Evolutionary conservation across 2,113 vertebrate species (phyloP).

Genomic region (Empidonax traillii): DNA sequence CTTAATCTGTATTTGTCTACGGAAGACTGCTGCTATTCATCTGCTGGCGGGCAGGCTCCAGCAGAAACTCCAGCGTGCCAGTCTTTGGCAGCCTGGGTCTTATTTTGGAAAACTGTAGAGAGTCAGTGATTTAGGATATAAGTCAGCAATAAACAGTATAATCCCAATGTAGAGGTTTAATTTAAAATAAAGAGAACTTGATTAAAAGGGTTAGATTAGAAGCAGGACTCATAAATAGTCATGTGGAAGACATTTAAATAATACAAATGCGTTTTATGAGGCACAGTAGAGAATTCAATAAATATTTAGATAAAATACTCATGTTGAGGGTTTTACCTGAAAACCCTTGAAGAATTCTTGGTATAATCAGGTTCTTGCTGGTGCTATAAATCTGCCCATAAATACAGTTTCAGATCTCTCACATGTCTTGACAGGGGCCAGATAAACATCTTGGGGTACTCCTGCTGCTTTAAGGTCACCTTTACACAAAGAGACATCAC

Average conservation of each 20-base stretch:
- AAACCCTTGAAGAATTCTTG: not conserved
- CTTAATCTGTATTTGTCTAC: not conserved
- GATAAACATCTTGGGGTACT: not conserved
- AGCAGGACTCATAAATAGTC: not conserved
- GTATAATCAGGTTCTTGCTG: not conserved
- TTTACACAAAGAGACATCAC: not conserved
- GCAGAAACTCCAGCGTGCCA: not conserved
- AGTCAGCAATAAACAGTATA: not conserved
- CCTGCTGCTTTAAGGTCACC: not conserved
- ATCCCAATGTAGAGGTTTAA: not conserved
- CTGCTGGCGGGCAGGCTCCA: not conserved
- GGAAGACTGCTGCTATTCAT: not conserved
- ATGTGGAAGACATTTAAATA: constrained; percentile 11
- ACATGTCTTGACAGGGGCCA: not conserved
- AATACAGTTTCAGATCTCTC: not conserved
- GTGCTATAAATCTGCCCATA: not conserved
- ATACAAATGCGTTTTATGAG: not conserved
- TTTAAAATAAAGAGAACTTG: constrained; percentile 6
- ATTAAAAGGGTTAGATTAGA: not conserved
- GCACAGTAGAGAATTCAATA: not conserved
- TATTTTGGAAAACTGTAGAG: not conserved
- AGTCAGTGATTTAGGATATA: not conserved
- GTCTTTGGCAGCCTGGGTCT: not conserved
- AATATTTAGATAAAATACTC: constrained; percentile 2
- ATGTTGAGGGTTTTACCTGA: not conserved